Base-by-base conservation (phyloP, 2,888 invertebrate species). In the Nebria brevicollis region DNA sequence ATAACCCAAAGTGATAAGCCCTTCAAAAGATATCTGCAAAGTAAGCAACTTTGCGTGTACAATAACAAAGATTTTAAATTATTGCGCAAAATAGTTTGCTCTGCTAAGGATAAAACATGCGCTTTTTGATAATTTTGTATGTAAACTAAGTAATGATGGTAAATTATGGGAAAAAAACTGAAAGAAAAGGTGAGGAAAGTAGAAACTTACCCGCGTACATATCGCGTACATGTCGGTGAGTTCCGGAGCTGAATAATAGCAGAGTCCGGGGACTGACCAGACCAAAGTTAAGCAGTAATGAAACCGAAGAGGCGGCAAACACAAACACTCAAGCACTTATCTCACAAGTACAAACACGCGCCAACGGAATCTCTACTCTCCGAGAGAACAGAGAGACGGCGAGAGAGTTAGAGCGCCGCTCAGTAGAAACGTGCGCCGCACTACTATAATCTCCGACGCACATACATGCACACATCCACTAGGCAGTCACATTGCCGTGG, bases 191-290 rank as follows among this genome's bases (percentile, higher is more conserved):
- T 20, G 20, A n/a, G 20, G 68, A 68, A 10, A 68, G 34, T n/a
- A 11, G 20, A 64, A 11, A 54, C 75, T 75, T 75, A 75, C 75
- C 75, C 75, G 75, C 64, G 64, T 64, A 75, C 75, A 75, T 75
- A 75, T 75, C 25, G 75, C 64, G 42, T 75, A 75, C 75, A 75
- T 75, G 26, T 25, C 65, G 25, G 54, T 2, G 13, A 26, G 43
- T 41, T 73, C 43, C 73, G 41, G 34, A 2, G 43, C 26, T 34
- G 72, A 34, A 34, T 41, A 11, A n/a, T 11, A 73, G 13, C 73
- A 73, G 42, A 15, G 43, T 54, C 54, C 54, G 54, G 54, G 54
- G 54, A 54, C 8, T 54, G 54, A 54, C 54, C 54, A 54, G 7
- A 54, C 54, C 7, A 54, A 54, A 54, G 54, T 54, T 54, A 54